Evolutionary conservation across 92 coral and sea anemone species (phyloP).

Genomic region (Desmophyllum pertusum): DNA sequence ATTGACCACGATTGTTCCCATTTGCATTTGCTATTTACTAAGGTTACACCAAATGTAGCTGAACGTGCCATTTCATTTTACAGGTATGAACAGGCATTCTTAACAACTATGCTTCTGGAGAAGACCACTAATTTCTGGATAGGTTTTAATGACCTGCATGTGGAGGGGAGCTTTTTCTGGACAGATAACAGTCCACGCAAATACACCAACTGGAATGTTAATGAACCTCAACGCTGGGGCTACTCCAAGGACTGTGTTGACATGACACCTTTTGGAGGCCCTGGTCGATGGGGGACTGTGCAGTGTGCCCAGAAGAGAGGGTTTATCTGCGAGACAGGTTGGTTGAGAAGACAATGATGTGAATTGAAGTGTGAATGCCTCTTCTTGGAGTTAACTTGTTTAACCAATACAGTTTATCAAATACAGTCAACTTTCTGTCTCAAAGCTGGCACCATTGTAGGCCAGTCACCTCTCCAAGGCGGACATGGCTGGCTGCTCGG

Average conservation of each 20-base stretch:
- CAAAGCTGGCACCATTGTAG: too few relatives aligned
- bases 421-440: too few relatives aligned
- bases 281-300: constrained; percentile 76
- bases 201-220: constrained; percentile 83
- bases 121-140: constrained; percentile 70
- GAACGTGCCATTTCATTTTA: neutral
- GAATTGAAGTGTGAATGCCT: neutral
- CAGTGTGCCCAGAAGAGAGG: constrained; percentile 59
- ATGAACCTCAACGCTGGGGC: constrained; percentile 56
- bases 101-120: constrained; percentile 53
- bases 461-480: too few relatives aligned
- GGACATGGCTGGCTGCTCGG: too few relatives aligned
- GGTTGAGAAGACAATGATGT: neutral
- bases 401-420: neutral
- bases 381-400: neutral
- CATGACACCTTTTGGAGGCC: constrained; percentile 57
- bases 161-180: constrained; percentile 70
- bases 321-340: constrained; percentile 88
- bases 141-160: constrained; percentile 75
- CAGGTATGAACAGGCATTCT: constrained; percentile 92
- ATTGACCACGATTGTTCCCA: too few relatives aligned
- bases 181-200: constrained; percentile 64
- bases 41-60: neutral
- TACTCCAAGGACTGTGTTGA: constrained; percentile 68
- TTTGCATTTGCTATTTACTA: too few relatives aligned